A percentile compares a stretch with the other conserved stretches of the same genome.
Conservation (phyloP, 2,888 invertebrate genomes). For the Oithona nana region DNA sequence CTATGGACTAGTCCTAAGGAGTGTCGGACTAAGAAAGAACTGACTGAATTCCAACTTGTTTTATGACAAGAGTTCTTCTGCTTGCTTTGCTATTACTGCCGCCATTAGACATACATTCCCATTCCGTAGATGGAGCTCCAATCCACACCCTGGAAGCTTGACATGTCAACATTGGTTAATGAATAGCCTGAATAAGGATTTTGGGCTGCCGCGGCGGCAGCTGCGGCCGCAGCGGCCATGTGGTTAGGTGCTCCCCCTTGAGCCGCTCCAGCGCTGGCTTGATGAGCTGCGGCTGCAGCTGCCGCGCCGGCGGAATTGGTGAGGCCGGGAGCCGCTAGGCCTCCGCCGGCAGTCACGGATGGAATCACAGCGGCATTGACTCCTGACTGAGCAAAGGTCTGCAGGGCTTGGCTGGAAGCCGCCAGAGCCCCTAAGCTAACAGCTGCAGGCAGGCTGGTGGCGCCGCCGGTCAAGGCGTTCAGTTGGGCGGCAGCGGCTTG, state of each 20-base stretch:
- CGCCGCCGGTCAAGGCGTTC: background rate
- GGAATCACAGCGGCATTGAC: background rate
- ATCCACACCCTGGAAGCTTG: slow-evolving; percentile 74
- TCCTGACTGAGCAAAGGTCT: background rate
- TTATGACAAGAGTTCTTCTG: too few species aligned
- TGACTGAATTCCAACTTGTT: too few species aligned
- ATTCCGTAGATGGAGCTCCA: slow-evolving; percentile 81
- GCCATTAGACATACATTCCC: slow-evolving; percentile 59
- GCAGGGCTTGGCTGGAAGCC: slow-evolving; percentile 2
- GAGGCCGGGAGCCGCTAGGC: background rate
- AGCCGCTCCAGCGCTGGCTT: background rate
- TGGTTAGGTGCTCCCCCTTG: background rate
- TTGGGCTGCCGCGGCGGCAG: slow-evolving; percentile 17
- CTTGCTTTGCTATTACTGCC: background rate
- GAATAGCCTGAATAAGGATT: slow-evolving; percentile 43
- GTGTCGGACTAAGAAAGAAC: background rate
- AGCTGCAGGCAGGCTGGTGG: slow-evolving; percentile 11
- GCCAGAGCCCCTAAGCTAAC: slow-evolving; percentile 18
- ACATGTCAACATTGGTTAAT: slow-evolving; percentile 74
- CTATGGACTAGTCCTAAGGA: background rate
- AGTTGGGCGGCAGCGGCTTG: background rate
- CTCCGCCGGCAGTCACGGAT: slow-evolving; percentile 3
- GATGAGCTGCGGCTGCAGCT: background rate
- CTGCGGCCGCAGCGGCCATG: slow-evolving; percentile 11
- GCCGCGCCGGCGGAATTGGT: slow-evolving; percentile 7